Evolutionary conservation across 1,140 invertebrate species (phyloP), one percentile per base, ranked within the genome.

Genomic region (Lordiphosa mommai): DNA sequence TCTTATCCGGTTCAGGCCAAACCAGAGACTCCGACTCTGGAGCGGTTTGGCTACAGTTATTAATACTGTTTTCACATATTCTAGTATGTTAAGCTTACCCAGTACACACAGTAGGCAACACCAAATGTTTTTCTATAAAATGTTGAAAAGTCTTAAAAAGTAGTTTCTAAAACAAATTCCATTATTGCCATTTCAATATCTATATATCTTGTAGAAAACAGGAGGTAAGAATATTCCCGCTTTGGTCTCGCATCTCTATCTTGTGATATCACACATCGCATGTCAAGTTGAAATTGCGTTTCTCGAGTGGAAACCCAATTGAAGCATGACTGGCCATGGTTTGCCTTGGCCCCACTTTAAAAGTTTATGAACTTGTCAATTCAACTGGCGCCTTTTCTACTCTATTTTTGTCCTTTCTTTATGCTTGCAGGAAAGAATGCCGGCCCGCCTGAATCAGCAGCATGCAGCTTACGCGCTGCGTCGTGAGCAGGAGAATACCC

Each of bases 301-400:
- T 27, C 27, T 43, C 27, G 7, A 16, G 36, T 37, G 20, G 16
- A 27, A 43, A 43, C 40, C 20, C 20, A 23, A 23, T 23, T 23
- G 20, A 23, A 23, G 40, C 40, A 27, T 23, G 40, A 43, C 40
- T 47, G 44, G 44, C 27, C 12, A 12, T 57, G 30, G n/a, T 14
- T 52, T 17, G 61, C 61, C 61, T 66, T 66, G 63, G 94, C 93
- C 36, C 92, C 93, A 9, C 93, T 93, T 61, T 61, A 49, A 55
- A 76, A 82, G 38, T 94, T 91, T 34, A 93, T 55, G 72, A 95
- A 95, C 79, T 92, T 95, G 71, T 93, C 94, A 14, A 14, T 90
- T 90, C 70, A 88, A 67, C 63, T 69, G 56, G 56, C 56, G 64
- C 58, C 53, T 71, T 36, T 46, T 50, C 53, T 29, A 16, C 17